These are phyloP conservation scores for Triops longicaudatus DNA, from an alignment of 1,140 invertebrate species.

Conservation along the genomic window DNA sequence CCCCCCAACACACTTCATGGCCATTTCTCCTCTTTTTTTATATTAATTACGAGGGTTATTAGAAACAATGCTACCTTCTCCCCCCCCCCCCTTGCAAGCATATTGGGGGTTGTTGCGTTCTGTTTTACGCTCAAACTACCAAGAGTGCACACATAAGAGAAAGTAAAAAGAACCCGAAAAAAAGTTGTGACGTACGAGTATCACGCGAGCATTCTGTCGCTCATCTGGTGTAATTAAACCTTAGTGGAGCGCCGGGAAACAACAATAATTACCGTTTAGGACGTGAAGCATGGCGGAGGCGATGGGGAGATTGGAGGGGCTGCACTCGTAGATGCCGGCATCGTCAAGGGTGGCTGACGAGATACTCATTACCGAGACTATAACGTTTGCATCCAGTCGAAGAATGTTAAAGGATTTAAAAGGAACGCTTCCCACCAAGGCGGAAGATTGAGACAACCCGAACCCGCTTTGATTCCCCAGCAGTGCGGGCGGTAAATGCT, in stretches of 20 bases:
- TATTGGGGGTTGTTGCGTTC: not conserved
- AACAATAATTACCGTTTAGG: conserved; percentile 24
- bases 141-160: not conserved
- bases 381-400: conserved; percentile 17
- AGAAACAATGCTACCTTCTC: not conserved
- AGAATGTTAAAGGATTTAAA: conserved; percentile 21
- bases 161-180: not conserved
- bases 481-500: too few species aligned
- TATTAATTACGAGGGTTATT: conserved; percentile 2
- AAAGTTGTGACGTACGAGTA: not conserved
- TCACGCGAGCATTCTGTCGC: conserved; percentile 1
- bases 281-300: conserved; percentile 28
- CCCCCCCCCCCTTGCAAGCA: not conserved
- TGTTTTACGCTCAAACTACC: not conserved
- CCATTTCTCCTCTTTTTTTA: not conserved
- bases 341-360: not conserved
- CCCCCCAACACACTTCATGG: not conserved
- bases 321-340: conserved; percentile 22
- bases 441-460: not conserved
- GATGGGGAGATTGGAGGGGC: conserved; percentile 22
- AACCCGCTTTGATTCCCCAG: not conserved
- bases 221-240: conserved; percentile 1
- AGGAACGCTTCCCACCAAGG: not conserved
- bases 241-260: not conserved
- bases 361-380: conserved; percentile 24